These are phyloP conservation scores for Melinopterus prodromus DNA, from an alignment of 2,888 invertebrate genomes.

Conservation along the genomic window DNA sequence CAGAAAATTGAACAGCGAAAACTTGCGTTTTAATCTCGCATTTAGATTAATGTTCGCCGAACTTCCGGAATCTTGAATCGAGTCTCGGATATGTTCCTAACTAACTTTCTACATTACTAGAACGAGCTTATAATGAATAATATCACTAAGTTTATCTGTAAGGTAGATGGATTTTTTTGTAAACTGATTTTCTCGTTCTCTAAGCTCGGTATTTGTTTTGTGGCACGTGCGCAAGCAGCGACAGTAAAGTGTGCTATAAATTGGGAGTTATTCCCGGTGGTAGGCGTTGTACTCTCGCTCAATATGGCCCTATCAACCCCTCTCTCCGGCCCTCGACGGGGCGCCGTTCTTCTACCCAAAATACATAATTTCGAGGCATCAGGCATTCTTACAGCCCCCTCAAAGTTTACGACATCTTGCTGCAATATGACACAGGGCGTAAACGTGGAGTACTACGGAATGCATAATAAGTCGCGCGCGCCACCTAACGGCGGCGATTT, in stretches of 20 bases:
- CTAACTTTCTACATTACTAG: neutral
- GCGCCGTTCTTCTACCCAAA: neutral
- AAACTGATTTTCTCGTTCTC: neutral
- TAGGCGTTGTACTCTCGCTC: neutral
- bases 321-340: neutral
- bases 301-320: neutral
- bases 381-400: neutral
- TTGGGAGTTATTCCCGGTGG: neutral
- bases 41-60: neutral
- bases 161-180: too few species aligned
- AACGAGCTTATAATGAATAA: too few species aligned
- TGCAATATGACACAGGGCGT: conserved; percentile 20
- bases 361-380: neutral
- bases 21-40: neutral
- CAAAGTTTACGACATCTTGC: conserved; percentile 23
- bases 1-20: conserved; percentile 4
- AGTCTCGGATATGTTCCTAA: neutral
- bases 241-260: neutral
- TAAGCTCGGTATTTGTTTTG: neutral
- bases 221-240: neutral
- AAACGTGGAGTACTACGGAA: conserved; percentile 19
- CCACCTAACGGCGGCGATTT: neutral
- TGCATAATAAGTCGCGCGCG: conserved; percentile 14
- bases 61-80: neutral
- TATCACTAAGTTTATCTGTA: too few species aligned